Evolutionary conservation across 2,113 vertebrate genomes (phyloP).

Genomic region (Willisornis vidua): DNA sequence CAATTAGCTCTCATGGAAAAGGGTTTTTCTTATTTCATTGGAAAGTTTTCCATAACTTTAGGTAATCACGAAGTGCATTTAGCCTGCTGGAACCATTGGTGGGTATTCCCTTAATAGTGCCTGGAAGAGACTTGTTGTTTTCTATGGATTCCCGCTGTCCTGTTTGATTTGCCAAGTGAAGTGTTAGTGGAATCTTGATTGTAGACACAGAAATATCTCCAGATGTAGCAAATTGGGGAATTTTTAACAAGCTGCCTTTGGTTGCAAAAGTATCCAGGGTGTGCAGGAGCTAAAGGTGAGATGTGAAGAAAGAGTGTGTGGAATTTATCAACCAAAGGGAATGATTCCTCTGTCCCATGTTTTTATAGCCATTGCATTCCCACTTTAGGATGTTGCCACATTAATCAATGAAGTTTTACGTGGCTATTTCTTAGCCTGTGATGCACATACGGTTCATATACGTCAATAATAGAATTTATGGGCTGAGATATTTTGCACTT

Average conservation of each 20-base stretch:
- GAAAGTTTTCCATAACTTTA: constrained; percentile 46
- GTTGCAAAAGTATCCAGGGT: neutral
- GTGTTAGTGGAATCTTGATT: neutral
- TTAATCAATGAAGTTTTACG: neutral
- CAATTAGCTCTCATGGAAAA: neutral
- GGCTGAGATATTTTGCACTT: constrained; percentile 45
- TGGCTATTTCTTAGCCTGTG: neutral
- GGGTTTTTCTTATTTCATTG: neutral
- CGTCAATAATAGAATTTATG: constrained; percentile 2
- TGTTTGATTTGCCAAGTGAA: neutral
- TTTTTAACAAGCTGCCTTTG: neutral
- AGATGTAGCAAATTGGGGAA: neutral
- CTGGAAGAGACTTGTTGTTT: constrained; percentile 36
- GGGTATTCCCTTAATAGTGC: constrained; percentile 62
- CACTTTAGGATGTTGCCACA: neutral
- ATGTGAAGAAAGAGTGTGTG: neutral
- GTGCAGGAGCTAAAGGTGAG: neutral
- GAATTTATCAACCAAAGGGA: constrained; percentile 12
- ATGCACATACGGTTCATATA: neutral
- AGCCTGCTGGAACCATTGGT: constrained; percentile 53
- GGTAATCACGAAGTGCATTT: constrained; percentile 74
- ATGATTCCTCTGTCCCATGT: neutral
- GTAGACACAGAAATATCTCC: neutral
- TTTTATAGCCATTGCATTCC: neutral
- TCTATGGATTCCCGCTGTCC: constrained; percentile 3